These are phyloP conservation scores for Oligia latruncula DNA, from an alignment of 2,888 invertebrate species.

Conservation along the genomic window DNA sequence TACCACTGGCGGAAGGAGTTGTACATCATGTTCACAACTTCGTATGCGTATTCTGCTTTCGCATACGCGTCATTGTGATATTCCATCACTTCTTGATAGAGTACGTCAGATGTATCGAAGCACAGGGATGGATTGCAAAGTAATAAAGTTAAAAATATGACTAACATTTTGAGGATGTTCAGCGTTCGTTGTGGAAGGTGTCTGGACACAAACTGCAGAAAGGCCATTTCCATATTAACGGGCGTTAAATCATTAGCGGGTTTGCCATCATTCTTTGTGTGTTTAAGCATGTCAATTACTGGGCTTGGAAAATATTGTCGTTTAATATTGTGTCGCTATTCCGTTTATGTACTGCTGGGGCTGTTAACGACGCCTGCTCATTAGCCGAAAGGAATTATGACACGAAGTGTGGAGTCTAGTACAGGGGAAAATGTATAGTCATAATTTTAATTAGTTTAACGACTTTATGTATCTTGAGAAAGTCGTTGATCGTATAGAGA, in stretches of 20 bases:
- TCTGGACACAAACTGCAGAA: constrained; percentile 72
- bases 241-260: constrained; percentile 79
- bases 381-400: constrained; percentile 36
- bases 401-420: not conserved
- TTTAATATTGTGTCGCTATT: constrained; percentile 73
- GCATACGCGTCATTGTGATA: constrained; percentile 77
- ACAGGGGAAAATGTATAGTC: constrained; percentile 12
- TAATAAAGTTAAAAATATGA: constrained; percentile 64
- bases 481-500: constrained; percentile 31
- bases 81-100: constrained; percentile 77
- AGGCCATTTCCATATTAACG: constrained; percentile 72
- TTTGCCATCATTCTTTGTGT: constrained; percentile 76
- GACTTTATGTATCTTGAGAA: constrained; percentile 35
- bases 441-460: constrained; percentile 41
- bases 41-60: constrained; percentile 80
- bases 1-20: constrained; percentile 85
- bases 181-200: constrained; percentile 64
- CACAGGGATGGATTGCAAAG: constrained; percentile 65
- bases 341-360: constrained; percentile 15
- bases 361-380: constrained; percentile 41
- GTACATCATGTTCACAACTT: constrained; percentile 83
- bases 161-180: constrained; percentile 69
- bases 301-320: constrained; percentile 82
- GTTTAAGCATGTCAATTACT: constrained; percentile 85
- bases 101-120: constrained; percentile 64